A percentile compares a stretch with the other conserved stretches of the same genome.
Evolutionary conservation across 2,797 vertebrate species (phyloP).

Genomic region (Gadopsis marmoratus): DNA sequence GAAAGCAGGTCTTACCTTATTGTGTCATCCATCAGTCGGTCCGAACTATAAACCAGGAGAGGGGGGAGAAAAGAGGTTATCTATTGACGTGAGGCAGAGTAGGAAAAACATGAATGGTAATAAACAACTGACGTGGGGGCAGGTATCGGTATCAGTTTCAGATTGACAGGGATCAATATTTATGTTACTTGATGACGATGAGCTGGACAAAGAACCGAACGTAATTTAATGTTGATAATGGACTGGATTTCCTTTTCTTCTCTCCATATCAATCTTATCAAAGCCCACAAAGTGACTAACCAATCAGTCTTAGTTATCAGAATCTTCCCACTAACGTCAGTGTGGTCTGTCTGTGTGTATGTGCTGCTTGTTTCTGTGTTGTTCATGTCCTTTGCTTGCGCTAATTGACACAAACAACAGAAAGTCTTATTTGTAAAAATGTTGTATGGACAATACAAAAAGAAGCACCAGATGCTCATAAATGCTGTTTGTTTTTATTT

Average conservation of each 20-base stretch:
- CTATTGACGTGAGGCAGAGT: constrained; percentile 15
- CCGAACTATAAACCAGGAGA: constrained; percentile 86
- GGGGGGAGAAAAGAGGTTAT: constrained; percentile 34
- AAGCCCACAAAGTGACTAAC: not conserved
- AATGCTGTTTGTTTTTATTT: too few species aligned
- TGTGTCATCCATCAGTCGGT: constrained; percentile 98
- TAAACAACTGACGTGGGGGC: not conserved
- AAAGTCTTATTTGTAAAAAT: not conserved
- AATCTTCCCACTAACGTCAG: not conserved
- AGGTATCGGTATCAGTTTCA: constrained; percentile 14
- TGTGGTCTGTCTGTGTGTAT: not conserved
- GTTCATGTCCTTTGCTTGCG: not conserved
- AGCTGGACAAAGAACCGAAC: not conserved
- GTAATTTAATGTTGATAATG: not conserved
- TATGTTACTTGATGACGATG: not conserved
- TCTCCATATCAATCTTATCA: not conserved
- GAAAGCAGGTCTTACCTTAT: constrained; percentile 91
- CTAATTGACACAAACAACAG: not conserved
- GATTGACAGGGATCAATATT: constrained; percentile 32
- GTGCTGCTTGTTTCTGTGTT: not conserved
- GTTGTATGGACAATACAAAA: not conserved
- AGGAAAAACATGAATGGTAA: constrained; percentile 16
- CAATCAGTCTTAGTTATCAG: not conserved
- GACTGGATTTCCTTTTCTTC: constrained; percentile 7
- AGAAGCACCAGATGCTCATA: not conserved